Evolutionary conservation across 2,797 vertebrate genomes (phyloP), one percentile per base, ranked within the genome.

Genomic region (Falco naumanni): DNA sequence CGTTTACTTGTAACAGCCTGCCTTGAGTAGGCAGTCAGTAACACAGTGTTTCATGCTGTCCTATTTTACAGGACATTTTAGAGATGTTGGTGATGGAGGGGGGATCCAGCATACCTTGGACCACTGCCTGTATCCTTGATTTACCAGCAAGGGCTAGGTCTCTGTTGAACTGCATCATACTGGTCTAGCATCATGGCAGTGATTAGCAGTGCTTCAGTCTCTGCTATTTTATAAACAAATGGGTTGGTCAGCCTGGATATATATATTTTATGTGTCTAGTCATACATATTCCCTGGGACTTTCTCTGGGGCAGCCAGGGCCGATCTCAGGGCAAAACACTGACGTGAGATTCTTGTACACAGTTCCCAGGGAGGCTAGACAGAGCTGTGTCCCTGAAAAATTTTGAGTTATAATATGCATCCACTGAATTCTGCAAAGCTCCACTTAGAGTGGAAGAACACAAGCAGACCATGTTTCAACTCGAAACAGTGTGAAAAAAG

Each of bases 371-470:
- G 75, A 70, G 5, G 5, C 11, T 69, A 39, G 74, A 29, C 10
- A 51, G 41, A 51, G 26, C 19, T n/a, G 57, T 34, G 54, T 78
- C 50, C 64, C 70, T 53, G 76, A 89, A 93, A 91, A 90, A 47
- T 11, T 70, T 34, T 57, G 64, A 31, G 45, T 91, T 76, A 25
- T 77, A 63, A 65, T 50, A 82, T 34, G 14, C 47, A 86, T 84
- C 63, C 63, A 9, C 0, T 87, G 84, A 87, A 71, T 83, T 79
- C 83, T 92, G 41, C 66, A 87, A 90, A 87, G 74, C 66, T 84
- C 24, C 17, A 31, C 66, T 84, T 47, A 33, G 71, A 80, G 84
- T 83, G 83, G 74, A 94, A 77, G 70, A 96, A 90, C 74, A 87
- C 1, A 21, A 94, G 68, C 41, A 90, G 94, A 82, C 82, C 64